A percentile compares a stretch with the other conserved stretches of the same genome.
Evolutionary conservation across 37 sponge, comb jelly and placozoan species (phyloP).

Genomic region (Oopsacas minuta): DNA sequence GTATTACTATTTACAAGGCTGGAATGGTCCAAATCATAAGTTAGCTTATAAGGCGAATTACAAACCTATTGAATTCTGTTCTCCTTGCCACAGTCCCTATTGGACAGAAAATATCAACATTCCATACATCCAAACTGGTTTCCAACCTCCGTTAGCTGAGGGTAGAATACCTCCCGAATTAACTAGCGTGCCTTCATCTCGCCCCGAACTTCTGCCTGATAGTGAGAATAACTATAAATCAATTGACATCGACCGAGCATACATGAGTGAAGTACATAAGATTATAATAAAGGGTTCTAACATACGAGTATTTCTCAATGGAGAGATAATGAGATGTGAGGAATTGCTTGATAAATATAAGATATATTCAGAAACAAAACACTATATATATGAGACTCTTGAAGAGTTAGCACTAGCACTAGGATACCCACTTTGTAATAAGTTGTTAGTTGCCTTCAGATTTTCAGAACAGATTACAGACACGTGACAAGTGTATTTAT

Average conservation of each 20-base stretch:
- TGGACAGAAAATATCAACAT: slow-evolving; percentile 44
- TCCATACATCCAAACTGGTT: background rate
- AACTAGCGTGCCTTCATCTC: background rate
- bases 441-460: background rate
- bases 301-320: background rate
- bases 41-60: slow-evolving; percentile 76
- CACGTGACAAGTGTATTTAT: background rate
- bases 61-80: slow-evolving; percentile 64
- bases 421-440: background rate
- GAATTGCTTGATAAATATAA: background rate
- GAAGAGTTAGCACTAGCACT: slow-evolving; percentile 3
- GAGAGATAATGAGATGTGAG: background rate
- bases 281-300: background rate
- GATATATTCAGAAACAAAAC: slow-evolving; percentile 11
- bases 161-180: background rate
- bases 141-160: background rate
- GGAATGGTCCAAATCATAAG: slow-evolving; percentile 65
- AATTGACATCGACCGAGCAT: background rate
- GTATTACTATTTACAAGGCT: slow-evolving; percentile 82
- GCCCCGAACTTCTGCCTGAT: background rate
- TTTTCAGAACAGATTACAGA: background rate
- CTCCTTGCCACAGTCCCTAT: slow-evolving; percentile 42
- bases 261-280: background rate
- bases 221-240: background rate
- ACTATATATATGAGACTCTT: background rate